Percentiles rank a stretch among this genome's conserved stretches.
Evolutionary conservation across 2,113 vertebrate genomes (phyloP).

Genomic region (Erythrolamprus reginae): DNA sequence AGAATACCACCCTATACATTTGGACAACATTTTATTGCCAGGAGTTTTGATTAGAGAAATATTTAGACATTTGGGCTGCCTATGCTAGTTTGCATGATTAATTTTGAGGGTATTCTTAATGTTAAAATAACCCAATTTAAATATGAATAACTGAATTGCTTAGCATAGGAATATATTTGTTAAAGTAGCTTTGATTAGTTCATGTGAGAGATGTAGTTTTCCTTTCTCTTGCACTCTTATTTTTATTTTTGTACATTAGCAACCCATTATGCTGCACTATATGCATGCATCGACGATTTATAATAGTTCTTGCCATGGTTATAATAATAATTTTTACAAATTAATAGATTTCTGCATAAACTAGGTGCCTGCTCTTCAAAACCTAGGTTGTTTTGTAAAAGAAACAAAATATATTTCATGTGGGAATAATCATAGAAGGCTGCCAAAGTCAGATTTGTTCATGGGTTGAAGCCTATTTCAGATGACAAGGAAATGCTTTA

Average conservation of each 20-base stretch:
- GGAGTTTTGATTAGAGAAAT: not conserved
- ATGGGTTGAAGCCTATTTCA: not conserved
- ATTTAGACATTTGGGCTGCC: not conserved
- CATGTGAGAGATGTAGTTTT: not conserved
- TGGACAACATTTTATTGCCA: not conserved
- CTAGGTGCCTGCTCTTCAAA: not conserved
- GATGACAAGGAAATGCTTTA: not conserved
- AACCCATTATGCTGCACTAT: not conserved
- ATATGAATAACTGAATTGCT: not conserved
- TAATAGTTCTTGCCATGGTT: not conserved
- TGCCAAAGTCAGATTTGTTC: not conserved
- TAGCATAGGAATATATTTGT: not conserved
- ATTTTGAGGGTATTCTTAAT: not conserved
- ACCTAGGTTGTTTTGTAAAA: not conserved
- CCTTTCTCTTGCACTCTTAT: not conserved
- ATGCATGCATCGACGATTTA: not conserved
- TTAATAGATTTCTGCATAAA: not conserved
- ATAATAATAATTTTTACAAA: not conserved
- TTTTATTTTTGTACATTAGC: not conserved
- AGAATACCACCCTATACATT: not conserved
- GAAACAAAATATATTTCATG: not conserved
- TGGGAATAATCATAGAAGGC: not conserved
- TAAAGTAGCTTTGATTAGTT: not conserved
- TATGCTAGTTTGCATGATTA: not conserved
- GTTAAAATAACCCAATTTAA: not conserved